A percentile compares a stretch with the other conserved stretches of the same genome.
These are phyloP conservation scores for Montipora foliosa DNA, from an alignment of 64 coral and sea anemone species.

Conservation along the genomic window DNA sequence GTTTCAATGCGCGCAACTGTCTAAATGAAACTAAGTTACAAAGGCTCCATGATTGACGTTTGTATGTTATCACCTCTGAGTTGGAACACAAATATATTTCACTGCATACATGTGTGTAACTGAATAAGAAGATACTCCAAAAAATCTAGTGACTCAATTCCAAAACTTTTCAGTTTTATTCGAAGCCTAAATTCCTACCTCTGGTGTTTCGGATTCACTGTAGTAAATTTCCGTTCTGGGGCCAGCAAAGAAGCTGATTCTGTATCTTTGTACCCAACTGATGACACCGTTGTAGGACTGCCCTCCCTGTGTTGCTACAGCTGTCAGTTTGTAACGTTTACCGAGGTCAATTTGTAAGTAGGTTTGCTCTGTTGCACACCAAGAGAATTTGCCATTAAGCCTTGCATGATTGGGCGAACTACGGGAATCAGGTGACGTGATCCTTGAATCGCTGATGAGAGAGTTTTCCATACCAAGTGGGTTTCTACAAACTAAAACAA, in stretches of 20 bases:
- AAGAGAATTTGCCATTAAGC: constrained; percentile 17
- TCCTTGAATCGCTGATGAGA: neutral
- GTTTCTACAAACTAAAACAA: constrained; percentile 27
- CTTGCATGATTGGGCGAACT: neutral
- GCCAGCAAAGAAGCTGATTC: neutral
- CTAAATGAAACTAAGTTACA: too few relatives aligned
- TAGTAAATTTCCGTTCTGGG: neutral
- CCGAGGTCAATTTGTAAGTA: constrained; percentile 27
- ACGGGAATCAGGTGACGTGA: neutral
- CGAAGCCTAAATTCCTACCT: neutral
- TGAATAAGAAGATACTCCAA: too few relatives aligned
- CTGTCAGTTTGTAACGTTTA: constrained; percentile 25
- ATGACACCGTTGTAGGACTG: neutral
- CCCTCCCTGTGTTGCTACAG: constrained; percentile 54
- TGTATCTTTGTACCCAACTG: constrained; percentile 27
- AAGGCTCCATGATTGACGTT: too few relatives aligned
- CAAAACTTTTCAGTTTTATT: neutral
- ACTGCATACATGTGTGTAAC: too few relatives aligned
- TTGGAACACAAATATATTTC: too few relatives aligned
- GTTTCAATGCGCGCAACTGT: too few relatives aligned
- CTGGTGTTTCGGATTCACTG: neutral
- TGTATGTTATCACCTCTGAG: too few relatives aligned
- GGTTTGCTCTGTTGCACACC: neutral
- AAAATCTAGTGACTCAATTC: neutral
- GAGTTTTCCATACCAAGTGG: constrained; percentile 46